Percentiles rank a stretch among this genome's conserved stretches.
phyloP scores from a whole-genome alignment of 2,113 vertebrate genomes.

The Mustelus asterias region DNA sequence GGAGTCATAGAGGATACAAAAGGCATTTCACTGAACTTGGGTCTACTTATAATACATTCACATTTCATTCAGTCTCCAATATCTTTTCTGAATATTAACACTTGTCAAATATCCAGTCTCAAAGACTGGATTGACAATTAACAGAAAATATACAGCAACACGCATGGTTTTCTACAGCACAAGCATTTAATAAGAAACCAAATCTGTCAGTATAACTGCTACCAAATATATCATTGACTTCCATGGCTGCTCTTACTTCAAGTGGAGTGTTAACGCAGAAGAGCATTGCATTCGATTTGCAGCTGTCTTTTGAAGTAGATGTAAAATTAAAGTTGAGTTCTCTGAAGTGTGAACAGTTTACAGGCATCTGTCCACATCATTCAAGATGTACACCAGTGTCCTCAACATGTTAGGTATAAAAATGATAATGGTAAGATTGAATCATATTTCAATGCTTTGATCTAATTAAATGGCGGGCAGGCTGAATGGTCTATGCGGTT shows the following conservation, averaged over 20 bases:
- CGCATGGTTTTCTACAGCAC: neutral
- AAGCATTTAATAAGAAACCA: neutral
- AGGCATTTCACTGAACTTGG: neutral
- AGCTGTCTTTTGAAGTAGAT: neutral
- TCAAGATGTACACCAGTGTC: neutral
- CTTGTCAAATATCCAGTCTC: neutral
- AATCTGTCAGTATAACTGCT: neutral
- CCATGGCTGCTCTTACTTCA: neutral
- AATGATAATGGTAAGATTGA: neutral
- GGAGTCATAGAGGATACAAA: neutral
- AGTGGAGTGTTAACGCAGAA: neutral
- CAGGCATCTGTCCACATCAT: neutral
- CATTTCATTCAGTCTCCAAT: neutral
- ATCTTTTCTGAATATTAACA: neutral
- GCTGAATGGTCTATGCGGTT: neutral
- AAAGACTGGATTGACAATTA: neutral
- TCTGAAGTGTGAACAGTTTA: neutral
- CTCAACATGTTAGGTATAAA: neutral
- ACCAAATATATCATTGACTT: neutral
- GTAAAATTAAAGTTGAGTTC: neutral
- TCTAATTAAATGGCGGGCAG: neutral
- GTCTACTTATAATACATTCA: slow-evolving; percentile 7
- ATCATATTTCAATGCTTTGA: neutral
- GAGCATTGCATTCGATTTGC: neutral
- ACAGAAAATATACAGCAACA: neutral